phyloP scores from a whole-genome alignment of 2,888 invertebrate genomes.

The Lobophora halterata region DNA sequence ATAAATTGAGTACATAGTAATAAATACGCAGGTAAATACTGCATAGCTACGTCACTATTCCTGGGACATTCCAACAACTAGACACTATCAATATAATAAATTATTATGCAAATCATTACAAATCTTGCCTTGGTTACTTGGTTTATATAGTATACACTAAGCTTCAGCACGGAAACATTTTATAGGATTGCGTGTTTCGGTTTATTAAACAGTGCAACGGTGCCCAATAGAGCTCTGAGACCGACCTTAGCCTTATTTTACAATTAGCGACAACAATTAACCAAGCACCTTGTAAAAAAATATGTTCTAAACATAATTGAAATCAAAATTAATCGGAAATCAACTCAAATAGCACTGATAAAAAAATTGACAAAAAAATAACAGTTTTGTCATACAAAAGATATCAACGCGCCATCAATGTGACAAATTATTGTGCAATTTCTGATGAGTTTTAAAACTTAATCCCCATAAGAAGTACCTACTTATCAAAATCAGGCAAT shows the following conservation, averaged over 20 bases:
- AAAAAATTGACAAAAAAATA: conserved; percentile 4
- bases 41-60: too few species aligned
- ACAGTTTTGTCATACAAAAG: conserved; percentile 4
- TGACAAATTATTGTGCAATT: too few species aligned
- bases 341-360: too few species aligned
- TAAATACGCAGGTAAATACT: too few species aligned
- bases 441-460: too few species aligned
- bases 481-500: too few species aligned
- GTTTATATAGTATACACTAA: conserved; percentile 19
- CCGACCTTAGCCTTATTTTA: conserved; percentile 39
- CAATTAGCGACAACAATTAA: conserved; percentile 26
- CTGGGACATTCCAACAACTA: conserved; percentile 4
- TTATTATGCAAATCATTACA: conserved; percentile 20
- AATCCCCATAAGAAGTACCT: too few species aligned
- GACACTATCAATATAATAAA: conserved; percentile 11
- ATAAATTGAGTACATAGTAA: too few species aligned
- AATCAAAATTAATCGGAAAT: too few species aligned
- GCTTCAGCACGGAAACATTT: conserved; percentile 38
- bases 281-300: conserved; percentile 15
- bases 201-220: conserved; percentile 40
- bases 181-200: conserved; percentile 43
- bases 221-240: conserved; percentile 25
- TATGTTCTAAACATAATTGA: conserved; percentile 10
- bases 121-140: conserved; percentile 26
- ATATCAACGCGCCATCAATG: conserved; percentile 7